Evolutionary conservation across 2,797 vertebrate genomes (phyloP).

Genomic region (Sebastes matsubarae): DNA sequence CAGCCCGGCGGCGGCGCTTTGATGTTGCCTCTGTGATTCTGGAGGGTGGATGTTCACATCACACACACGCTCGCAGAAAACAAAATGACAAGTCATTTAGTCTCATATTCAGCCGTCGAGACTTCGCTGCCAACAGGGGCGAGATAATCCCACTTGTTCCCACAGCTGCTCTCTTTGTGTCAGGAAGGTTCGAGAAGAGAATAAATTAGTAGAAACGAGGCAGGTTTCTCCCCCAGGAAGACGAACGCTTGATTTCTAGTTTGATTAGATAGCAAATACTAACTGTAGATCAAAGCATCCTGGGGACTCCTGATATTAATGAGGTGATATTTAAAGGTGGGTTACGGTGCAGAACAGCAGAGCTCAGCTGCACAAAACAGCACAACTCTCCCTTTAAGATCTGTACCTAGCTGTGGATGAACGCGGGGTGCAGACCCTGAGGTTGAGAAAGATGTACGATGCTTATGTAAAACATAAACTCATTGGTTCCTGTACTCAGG

Average conservation of each 20-base stretch:
- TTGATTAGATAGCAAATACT: background rate
- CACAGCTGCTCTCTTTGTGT: background rate
- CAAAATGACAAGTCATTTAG: constrained; percentile 17
- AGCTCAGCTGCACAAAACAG: too few species aligned
- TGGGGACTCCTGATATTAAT: too few species aligned
- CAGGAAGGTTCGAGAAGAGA: background rate
- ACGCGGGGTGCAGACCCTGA: too few species aligned
- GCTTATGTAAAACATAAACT: background rate
- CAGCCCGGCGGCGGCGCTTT: constrained; percentile 21
- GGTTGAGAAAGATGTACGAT: background rate
- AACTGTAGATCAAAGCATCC: background rate
- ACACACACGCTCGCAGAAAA: background rate
- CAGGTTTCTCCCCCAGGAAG: background rate
- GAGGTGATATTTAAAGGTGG: background rate
- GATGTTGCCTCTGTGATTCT: constrained; percentile 19
- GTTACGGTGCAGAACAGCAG: too few species aligned
- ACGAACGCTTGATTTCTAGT: background rate
- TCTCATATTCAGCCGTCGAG: background rate
- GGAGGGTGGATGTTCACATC: constrained; percentile 21
- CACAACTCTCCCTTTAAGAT: background rate
- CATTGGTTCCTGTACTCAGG: background rate
- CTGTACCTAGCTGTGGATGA: too few species aligned
- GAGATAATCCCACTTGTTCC: constrained; percentile 12
- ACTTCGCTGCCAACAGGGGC: background rate
- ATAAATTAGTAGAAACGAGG: background rate